Base-by-base conservation (phyloP, 2,888 invertebrate species). In the Cataglyphis albicans region DNA sequence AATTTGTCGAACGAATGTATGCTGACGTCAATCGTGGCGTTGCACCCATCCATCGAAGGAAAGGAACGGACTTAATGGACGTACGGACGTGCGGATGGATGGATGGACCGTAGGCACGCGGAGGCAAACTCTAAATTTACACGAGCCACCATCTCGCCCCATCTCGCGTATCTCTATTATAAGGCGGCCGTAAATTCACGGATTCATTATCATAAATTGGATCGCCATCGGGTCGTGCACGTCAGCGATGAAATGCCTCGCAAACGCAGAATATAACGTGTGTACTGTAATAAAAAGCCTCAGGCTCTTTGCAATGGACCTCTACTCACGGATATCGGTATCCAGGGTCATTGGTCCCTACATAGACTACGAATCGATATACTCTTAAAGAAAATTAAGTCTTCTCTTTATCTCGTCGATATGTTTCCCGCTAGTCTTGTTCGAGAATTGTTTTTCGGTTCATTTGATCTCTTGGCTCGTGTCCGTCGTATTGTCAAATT, bases 121-220 rank as follows among this genome's bases (percentile, higher is more conserved):
- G 88, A 88, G 89, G 89, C 90, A 84, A 91, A 90, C 90, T 91
- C 90, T 91, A 90, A 92, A 91, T 92, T 91, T 92, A 90, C 89
- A 90, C 90, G 81, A 84, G 87, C 88, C 88, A 81, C 75, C 86
- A 87, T 89, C 87, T 78, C 52, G 84, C 86, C 57, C 73, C 84
- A 80, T 84, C 85, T 87, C 90, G 89, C 89, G 89, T 90, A 90
- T 92, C 92, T 92, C 91, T 92, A 91, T 92, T 91, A 92, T 90
- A 91, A 92, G 92, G 90, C 91, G 90, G 81, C 86, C 90, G 88
- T 93, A 93, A 92, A 93, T 91, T 89, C 85, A 41, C 81, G 86
- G 91, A 90, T 92, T 93, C 92, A 93, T 93, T 93, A 93, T 92
- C 93, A 92, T 93, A 93, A 93, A 93, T 93, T 92, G 92, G 91